Conservation (phyloP, 1,140 invertebrate species). For the Aphelinus certus region DNA sequence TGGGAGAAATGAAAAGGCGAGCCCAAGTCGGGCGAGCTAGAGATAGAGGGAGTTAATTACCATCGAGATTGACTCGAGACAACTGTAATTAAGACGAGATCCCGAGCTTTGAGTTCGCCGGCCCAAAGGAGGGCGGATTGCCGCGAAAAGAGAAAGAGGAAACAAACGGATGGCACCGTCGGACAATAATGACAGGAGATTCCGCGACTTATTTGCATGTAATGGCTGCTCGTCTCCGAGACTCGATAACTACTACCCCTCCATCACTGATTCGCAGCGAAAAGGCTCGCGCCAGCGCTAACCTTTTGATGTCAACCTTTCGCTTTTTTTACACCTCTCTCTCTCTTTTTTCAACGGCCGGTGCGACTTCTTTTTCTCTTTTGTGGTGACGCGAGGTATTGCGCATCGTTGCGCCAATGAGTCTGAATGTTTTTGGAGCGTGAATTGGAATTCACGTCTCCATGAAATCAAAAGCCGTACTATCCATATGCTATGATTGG, state of each 20-base stretch:
- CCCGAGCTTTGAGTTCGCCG: conserved; percentile 62
- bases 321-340: too few relatives aligned
- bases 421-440: too few relatives aligned
- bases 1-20: too few relatives aligned
- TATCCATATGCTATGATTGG: too few relatives aligned
- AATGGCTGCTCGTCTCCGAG: conserved; percentile 46
- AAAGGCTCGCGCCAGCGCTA: too few relatives aligned
- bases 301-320: too few relatives aligned
- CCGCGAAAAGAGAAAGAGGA: conserved; percentile 44
- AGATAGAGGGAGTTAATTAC: conserved; percentile 58
- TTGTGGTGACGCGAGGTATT: too few relatives aligned
- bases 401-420: too few relatives aligned
- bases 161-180: conserved; percentile 15
- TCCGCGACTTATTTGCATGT: conserved; percentile 62
- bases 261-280: too few relatives aligned
- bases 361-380: conserved; percentile 11
- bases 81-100: conserved; percentile 66
- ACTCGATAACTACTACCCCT: conserved; percentile 43
- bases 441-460: too few relatives aligned
- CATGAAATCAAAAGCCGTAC: too few relatives aligned
- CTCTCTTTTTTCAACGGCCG: conserved; percentile 16
- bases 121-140: conserved; percentile 35
- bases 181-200: background rate
- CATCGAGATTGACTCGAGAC: conserved; percentile 66
- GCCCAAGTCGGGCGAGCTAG: background rate